phyloP scores from a whole-genome alignment of 2,113 vertebrate genomes.

The Penelope pileata region DNA sequence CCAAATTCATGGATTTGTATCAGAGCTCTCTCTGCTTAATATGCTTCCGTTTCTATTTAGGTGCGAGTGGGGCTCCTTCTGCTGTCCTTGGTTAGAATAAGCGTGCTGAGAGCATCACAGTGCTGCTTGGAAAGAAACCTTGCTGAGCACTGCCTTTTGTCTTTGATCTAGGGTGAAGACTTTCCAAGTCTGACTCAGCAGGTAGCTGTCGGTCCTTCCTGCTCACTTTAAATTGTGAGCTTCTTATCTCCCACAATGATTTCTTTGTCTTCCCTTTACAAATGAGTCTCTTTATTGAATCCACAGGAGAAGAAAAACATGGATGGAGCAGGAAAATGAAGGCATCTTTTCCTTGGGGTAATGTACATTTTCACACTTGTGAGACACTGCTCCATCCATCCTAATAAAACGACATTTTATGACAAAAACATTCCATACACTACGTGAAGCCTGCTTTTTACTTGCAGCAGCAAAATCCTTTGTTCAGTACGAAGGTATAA shows the following conservation, averaged over 20 bases:
- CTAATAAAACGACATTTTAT: not conserved
- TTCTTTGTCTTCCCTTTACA: not conserved
- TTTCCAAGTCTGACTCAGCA: not conserved
- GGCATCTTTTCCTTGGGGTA: not conserved
- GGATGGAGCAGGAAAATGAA: not conserved
- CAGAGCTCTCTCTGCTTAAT: not conserved
- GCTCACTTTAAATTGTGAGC: not conserved
- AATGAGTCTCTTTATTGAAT: not conserved
- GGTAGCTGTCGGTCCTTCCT: not conserved
- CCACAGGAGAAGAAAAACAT: not conserved
- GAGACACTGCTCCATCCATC: not conserved
- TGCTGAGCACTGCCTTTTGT: not conserved
- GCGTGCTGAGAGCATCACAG: not conserved
- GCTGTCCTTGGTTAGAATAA: not conserved
- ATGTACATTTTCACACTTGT: not conserved
- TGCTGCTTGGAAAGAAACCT: not conserved
- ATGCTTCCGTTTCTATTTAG: not conserved
- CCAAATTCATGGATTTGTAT: not conserved
- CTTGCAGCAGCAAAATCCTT: not conserved
- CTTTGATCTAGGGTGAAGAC: not conserved
- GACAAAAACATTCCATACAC: not conserved
- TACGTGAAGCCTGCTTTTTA: not conserved
- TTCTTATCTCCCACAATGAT: not conserved
- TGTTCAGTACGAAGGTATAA: not conserved
- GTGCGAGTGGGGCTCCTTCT: not conserved